Base-by-base conservation (phyloP, 2,113 vertebrate genomes). In the Falcunculus frontatus region DNA sequence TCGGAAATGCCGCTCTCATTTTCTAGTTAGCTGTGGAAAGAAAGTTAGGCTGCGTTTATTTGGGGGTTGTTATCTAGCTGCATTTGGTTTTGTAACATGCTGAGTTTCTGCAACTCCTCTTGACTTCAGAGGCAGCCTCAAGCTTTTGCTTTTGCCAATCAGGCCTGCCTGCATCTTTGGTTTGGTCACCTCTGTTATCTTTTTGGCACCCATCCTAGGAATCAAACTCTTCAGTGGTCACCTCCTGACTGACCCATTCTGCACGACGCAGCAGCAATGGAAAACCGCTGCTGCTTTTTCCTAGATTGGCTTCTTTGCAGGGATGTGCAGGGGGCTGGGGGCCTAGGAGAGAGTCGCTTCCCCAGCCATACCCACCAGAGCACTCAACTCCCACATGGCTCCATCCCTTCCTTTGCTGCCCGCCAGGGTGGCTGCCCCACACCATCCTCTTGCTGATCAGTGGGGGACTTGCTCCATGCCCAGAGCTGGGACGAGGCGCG, bases 231-330 rank as follows among this genome's bases (percentile, higher is more conserved):
- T 64, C 81, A 67, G 37, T 30, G 49, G 73, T 29, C 84, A 69
- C 59, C 60, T 87, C 64, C 84, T 46, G 74, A 33, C 70, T 91
- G 81, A 80, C 69, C 77, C 19, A 1, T 27, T 47, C 53, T 39
- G 77, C 4, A 5, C 29, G 33, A 77, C 1, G 10, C 72, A 86
- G 92, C 60, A 83, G 37, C 78, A 84, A 57, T 3, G 9, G 86
- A 81, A 93, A 93, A 92, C 65, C 55, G 50, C 70, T 69, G 68
- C 92, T 67, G 41, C 33, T 77, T 81, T 89, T 80, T n/a, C 86
- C 64, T 63, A 52, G 56, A 9, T 33, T 49, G 56, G 11, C 3
- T 0, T 30, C 63, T 84, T 16, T 69, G 67, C n/a, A 72, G 78
- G 19, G 33, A 35, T 9, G 10, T 4, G 29, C 62, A 27, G 68